Base-by-base conservation (phyloP, 2,888 invertebrate species). In the Malthinus seriepunctatus region DNA sequence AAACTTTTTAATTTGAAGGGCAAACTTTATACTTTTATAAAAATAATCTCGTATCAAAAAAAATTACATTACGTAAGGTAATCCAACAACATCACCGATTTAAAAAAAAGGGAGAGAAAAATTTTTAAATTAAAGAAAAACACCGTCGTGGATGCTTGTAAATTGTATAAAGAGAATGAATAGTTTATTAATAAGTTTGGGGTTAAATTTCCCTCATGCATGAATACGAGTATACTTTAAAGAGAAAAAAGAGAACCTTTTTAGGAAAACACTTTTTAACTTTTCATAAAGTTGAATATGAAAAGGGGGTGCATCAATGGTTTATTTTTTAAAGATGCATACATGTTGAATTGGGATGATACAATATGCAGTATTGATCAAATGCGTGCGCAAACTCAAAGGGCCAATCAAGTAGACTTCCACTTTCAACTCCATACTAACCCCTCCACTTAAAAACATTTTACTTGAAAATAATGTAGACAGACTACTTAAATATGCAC, bases 321-420 rank as follows among this genome's bases (percentile, higher is more conserved):
- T 42, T 42, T 15, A 42, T 12, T 15, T 42, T 14, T 42, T 32
- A 62, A 64, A 62, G 38, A 48, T 63, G 62, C 60, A 64, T 62
- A 58, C 52, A 49, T 42, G 57, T 53, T 48, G 51, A 60, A 54
- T 55, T 46, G 58, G 47, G 52, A 38, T 35, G 39, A 56, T 35
- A 39, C 53, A 55, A 37, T 65, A 70, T 70, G 71, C 71, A 69
- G 68, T 71, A 70, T 71, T 70, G 73, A 71, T 67, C 65, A 66
- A 67, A 50, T 71, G 73, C 72, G 72, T 67, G 72, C 73, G 73
- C 72, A 69, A 8, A 12, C 12, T 12, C 23, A 23, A 33, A 49
- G 39, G 45, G 39, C 56, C 60, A 60, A 60, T 56, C 59, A 31
- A 34, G 42, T 12, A 31, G 33, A 12, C 37, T 38, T 47, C 51